phyloP scores from a whole-genome alignment of 2,797 vertebrate genomes.

The Furcifer pardalis region DNA sequence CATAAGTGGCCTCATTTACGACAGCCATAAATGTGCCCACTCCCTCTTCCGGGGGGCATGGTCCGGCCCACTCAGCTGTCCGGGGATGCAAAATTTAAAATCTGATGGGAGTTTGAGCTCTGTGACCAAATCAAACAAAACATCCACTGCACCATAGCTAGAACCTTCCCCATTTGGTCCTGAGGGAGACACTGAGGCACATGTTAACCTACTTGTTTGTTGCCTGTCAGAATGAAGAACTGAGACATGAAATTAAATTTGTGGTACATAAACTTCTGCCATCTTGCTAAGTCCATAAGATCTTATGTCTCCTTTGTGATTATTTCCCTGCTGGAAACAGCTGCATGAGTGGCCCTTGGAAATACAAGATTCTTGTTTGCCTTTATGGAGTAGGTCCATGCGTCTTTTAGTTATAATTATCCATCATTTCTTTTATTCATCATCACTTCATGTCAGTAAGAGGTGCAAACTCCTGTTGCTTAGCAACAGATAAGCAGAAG shows the following conservation, averaged over 20 bases:
- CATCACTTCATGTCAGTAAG: background rate
- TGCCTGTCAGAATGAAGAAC: conserved; percentile 47
- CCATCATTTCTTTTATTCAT: conserved; percentile 21
- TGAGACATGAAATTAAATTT: conserved; percentile 35
- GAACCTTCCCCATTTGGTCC: conserved; percentile 20
- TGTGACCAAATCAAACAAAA: background rate
- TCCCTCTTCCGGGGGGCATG: too few species aligned
- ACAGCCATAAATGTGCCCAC: too few species aligned
- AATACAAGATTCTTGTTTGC: conserved; percentile 42
- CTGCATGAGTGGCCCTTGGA: conserved; percentile 10
- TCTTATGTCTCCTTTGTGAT: conserved; percentile 33
- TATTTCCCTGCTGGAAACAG: conserved; percentile 50
- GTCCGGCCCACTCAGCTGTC: too few species aligned
- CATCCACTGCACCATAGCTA: background rate
- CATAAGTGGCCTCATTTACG: too few species aligned
- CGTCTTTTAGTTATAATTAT: conserved; percentile 42
- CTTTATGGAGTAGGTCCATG: conserved; percentile 42
- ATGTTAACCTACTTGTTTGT: conserved; percentile 52
- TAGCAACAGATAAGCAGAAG: conserved; percentile 31
- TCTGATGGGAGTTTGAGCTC: background rate
- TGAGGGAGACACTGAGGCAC: conserved; percentile 35
- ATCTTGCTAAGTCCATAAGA: conserved; percentile 52
- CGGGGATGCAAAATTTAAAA: conserved; percentile 48
- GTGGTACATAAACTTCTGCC: conserved; percentile 26
- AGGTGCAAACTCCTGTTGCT: conserved; percentile 34